Evolutionary conservation across 2,797 vertebrate species (phyloP).

Genomic region (Lacerta agilis): DNA sequence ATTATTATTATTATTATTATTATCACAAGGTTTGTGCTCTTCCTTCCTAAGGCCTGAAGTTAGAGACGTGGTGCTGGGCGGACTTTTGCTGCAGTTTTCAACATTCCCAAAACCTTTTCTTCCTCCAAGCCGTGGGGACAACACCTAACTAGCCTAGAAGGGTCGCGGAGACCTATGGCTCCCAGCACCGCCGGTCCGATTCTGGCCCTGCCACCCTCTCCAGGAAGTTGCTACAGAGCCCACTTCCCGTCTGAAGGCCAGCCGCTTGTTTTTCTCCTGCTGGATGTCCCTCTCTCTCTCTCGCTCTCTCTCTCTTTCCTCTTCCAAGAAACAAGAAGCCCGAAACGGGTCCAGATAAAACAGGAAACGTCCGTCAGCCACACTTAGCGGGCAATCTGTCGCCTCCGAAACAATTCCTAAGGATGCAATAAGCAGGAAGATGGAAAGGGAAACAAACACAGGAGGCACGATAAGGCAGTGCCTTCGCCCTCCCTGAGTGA

Average conservation of each 20-base stretch:
- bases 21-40: too few species aligned
- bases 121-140: neutral
- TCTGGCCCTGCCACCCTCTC: neutral
- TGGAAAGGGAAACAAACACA: constrained; percentile 33
- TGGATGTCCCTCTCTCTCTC: neutral
- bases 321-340: constrained; percentile 6
- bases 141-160: neutral
- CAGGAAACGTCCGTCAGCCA: constrained; percentile 43
- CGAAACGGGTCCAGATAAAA: constrained; percentile 33
- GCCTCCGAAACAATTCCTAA: constrained; percentile 38
- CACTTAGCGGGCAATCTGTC: constrained; percentile 39
- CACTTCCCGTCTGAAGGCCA: constrained; percentile 22
- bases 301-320: neutral
- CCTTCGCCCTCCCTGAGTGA: neutral
- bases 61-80: neutral
- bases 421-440: constrained; percentile 44
- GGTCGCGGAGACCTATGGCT: neutral
- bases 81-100: too few species aligned
- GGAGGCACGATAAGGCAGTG: neutral
- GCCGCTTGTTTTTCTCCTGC: constrained; percentile 5
- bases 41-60: too few species aligned
- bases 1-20: too few species aligned
- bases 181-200: neutral
- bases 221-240: constrained; percentile 5
- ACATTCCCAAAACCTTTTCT: too few species aligned